phyloP scores from a whole-genome alignment of 2,113 vertebrate species.

The Ageneiosus marmoratus region DNA sequence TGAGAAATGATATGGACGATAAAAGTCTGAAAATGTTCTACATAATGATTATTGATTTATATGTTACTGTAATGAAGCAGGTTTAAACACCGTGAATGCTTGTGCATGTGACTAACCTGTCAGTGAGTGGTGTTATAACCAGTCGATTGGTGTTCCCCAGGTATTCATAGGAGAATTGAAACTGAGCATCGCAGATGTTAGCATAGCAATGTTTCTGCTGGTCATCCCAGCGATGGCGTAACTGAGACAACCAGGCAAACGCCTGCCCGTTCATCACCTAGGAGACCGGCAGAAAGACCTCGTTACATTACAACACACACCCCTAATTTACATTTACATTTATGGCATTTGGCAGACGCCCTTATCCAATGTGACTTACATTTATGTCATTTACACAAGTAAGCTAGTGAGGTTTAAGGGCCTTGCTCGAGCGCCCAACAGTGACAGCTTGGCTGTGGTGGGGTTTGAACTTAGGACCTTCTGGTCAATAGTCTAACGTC shows the following conservation, averaged over 20 bases:
- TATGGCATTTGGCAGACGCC: too few relatives aligned
- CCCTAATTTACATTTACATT: too few relatives aligned
- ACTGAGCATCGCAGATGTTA: slow-evolving; percentile 83
- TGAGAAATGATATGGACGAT: neutral
- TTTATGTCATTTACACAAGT: too few relatives aligned
- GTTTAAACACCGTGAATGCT: neutral
- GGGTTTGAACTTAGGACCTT: too few relatives aligned
- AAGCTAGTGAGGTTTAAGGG: too few relatives aligned
- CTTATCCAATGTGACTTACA: too few relatives aligned
- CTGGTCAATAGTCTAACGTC: too few relatives aligned
- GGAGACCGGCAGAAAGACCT: neutral
- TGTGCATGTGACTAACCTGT: slow-evolving; percentile 66
- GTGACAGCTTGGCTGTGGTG: too few relatives aligned
- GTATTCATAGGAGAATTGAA: slow-evolving; percentile 82
- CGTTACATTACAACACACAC: neutral
- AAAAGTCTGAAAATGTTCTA: too few relatives aligned
- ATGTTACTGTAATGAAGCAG: too few relatives aligned
- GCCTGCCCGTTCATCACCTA: slow-evolving; percentile 78
- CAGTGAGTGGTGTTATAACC: slow-evolving; percentile 81
- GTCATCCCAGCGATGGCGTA: slow-evolving; percentile 80
- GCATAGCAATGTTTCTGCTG: slow-evolving; percentile 73
- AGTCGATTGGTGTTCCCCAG: slow-evolving; percentile 80
- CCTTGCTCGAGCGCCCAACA: too few relatives aligned
- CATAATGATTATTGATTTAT: too few relatives aligned
- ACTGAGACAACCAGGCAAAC: slow-evolving; percentile 80